Evolutionary conservation across 2,888 invertebrate genomes (phyloP).

Genomic region (Eupithecia tripunctaria): DNA sequence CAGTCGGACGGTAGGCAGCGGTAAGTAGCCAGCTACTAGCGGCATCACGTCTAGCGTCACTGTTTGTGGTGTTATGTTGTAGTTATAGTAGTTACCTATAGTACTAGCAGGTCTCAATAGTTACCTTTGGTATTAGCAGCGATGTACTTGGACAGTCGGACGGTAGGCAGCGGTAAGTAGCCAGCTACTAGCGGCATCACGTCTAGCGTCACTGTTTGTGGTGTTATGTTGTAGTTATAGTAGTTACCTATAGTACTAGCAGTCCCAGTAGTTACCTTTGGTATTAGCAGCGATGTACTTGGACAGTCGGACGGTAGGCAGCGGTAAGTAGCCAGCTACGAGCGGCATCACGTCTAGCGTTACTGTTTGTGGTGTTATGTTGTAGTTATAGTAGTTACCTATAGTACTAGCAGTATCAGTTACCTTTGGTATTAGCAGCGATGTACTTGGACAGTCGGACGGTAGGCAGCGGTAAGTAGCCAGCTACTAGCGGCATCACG

Average conservation of each 20-base stretch:
- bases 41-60: constrained; percentile 96
- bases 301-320: constrained; percentile 94
- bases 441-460: constrained; percentile 95
- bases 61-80: constrained; percentile 86
- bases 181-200: constrained; percentile 97
- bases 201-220: constrained; percentile 91
- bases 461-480: constrained; percentile 94
- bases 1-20: constrained; percentile 93
- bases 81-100: no score
- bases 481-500: constrained; percentile 96
- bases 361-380: constrained; percentile 88
- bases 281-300: constrained; percentile 93
- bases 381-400: background rate
- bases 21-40: constrained; percentile 94
- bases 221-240: constrained; percentile 74
- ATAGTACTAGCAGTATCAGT: background rate
- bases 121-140: constrained; percentile 88
- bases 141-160: constrained; percentile 95
- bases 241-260: no score
- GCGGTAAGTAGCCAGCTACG: constrained; percentile 93
- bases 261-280: constrained; percentile 71
- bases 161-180: constrained; percentile 93
- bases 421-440: constrained; percentile 88
- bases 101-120: background rate
- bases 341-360: constrained; percentile 96